Conservation (phyloP, 2,888 invertebrate species). For the Drosophila helvetica region DNA sequence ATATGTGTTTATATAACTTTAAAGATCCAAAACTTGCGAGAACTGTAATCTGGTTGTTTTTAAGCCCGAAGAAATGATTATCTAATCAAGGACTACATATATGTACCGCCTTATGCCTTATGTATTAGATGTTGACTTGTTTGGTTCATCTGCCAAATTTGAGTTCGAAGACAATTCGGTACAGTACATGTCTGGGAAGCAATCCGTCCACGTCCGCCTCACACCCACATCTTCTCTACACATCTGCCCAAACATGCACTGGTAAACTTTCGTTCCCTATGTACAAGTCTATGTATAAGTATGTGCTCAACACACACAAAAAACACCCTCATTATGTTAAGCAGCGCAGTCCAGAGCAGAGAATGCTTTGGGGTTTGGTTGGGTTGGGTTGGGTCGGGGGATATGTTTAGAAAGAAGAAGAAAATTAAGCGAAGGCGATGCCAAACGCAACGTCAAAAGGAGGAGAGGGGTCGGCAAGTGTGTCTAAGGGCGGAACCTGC, state of each 20-base stretch:
- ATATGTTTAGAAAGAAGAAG: conserved; percentile 26
- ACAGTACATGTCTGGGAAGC: background rate
- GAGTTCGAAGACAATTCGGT: background rate
- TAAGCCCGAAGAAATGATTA: conserved; percentile 3
- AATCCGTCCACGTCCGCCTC: no score
- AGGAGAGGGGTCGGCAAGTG: background rate
- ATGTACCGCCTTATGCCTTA: background rate
- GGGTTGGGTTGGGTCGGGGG: background rate
- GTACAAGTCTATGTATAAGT: conserved; percentile 20
- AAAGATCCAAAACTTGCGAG: no score
- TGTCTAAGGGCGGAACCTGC: no score
- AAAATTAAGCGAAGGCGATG: conserved; percentile 33
- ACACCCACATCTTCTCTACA: no score
- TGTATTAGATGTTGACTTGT: background rate
- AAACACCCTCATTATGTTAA: conserved; percentile 74
- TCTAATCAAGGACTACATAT: conserved; percentile 12
- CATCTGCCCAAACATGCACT: conserved; percentile 9
- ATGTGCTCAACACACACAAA: conserved; percentile 23
- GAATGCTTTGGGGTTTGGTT: conserved; percentile 23
- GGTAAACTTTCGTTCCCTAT: background rate
- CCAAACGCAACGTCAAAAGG: background rate
- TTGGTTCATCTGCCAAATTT: conserved; percentile 1
- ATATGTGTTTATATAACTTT: no score
- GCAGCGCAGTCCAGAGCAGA: conserved; percentile 51
- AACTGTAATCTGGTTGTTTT: background rate